Base-by-base conservation (phyloP, 2,113 vertebrate genomes). In the Eretmochelys imbricata region DNA sequence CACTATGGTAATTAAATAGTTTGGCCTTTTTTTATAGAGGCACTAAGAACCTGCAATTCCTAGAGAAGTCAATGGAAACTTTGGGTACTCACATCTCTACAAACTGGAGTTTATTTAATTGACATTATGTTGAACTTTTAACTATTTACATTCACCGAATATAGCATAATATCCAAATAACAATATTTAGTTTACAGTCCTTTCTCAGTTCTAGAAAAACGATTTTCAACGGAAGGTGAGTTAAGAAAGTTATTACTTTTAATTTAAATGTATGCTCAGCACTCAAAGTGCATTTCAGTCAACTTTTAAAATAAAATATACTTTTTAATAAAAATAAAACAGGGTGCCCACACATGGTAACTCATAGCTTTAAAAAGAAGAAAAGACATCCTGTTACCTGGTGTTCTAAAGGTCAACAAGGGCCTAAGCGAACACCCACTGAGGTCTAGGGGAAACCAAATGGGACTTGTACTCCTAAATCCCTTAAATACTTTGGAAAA, bases 91-190 rank as follows among this genome's bases (percentile, higher is more conserved):
- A 91, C 42, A 57, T 50, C 35, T 80, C 72, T 88, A 82, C 84
- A 95, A 93, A 49, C 13, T 51, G 72, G 51, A 72, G 25, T 84
- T 91, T 80, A 95, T 82, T 94, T 76, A 76, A 13, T 7, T 89
- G 91, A 88, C 25, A 76, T 94, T 90, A 83, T 72, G 92, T 94
- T 94, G 53, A 72, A 35, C 55, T 82, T 82, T 42, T 81, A 93
- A 76, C 25, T 85, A 84, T 85, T 59, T 82, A 57, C 0, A 0
- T 88, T 38, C 85, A 91, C 88, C 69, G 46, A 46, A 1, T 90
- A 42, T 12, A 85, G 54, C 9, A 80, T 55, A 69, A 87, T 89
- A 89, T 75, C 89, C 91, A 87, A 91, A 84, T 53, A 17, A n/a
- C 24, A 17, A 35, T 16, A 65, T 93, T 92, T 4, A 57, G 22